Conservation (phyloP, 2,797 vertebrate genomes). For the Rhabdophis nuchalis region DNA sequence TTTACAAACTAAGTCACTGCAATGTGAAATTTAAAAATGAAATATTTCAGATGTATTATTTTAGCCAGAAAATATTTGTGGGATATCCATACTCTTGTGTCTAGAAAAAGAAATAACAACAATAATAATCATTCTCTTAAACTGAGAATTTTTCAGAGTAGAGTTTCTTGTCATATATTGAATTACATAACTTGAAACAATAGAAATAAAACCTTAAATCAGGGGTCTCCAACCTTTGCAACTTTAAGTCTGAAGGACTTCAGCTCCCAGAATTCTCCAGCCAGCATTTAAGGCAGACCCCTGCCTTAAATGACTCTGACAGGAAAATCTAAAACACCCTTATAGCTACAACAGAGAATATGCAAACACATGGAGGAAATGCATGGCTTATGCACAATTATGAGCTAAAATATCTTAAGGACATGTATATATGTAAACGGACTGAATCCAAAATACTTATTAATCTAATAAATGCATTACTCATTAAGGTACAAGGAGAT, state of each 20-base stretch:
- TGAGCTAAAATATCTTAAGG: not conserved
- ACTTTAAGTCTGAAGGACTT: too few relatives aligned
- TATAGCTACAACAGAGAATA: not conserved
- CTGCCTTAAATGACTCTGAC: not conserved
- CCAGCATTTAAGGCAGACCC: too few relatives aligned
- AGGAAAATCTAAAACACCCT: not conserved
- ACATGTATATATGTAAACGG: not conserved
- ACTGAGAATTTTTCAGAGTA: not conserved
- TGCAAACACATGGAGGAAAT: not conserved
- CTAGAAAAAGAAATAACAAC: not conserved
- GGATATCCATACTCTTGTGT: not conserved
- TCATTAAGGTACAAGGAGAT: not conserved
- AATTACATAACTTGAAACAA: not conserved
- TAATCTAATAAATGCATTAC: not conserved
- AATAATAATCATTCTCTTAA: not conserved
- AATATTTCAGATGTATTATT: not conserved
- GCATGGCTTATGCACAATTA: not conserved
- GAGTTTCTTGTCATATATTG: not conserved
- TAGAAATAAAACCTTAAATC: not conserved
- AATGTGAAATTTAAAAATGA: conserved; percentile 35
- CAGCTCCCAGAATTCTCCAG: too few relatives aligned
- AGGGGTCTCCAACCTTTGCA: too few relatives aligned
- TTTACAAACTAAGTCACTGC: conserved; percentile 4
- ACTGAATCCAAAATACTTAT: not conserved
- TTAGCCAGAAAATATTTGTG: conserved; percentile 6